Evolutionary conservation across 1,140 invertebrate genomes (phyloP).

Genomic region (Drosophila sulfurigaster): DNA sequence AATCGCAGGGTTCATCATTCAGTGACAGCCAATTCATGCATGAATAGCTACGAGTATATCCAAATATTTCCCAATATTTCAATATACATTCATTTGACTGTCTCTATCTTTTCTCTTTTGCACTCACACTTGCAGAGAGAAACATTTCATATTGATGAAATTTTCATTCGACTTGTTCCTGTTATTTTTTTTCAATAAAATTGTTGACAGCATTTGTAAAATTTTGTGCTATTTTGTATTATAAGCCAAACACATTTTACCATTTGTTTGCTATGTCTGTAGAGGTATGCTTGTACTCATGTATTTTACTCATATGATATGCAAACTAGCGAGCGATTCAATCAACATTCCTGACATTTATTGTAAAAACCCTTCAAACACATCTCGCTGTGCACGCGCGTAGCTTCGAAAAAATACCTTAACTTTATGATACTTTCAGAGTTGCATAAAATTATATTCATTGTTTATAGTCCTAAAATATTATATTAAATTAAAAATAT

Average conservation of each 20-base stretch:
- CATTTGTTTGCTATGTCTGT: background rate
- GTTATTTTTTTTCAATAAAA: constrained; percentile 27
- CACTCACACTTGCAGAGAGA: background rate
- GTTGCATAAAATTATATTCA: too few species aligned
- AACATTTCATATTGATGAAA: constrained; percentile 40
- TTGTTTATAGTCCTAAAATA: too few species aligned
- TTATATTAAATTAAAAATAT: too few species aligned
- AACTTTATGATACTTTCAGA: background rate
- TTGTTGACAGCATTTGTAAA: constrained; percentile 36
- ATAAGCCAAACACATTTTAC: constrained; percentile 18
- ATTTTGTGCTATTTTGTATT: constrained; percentile 20
- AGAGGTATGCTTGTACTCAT: background rate
- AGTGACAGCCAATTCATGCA: constrained; percentile 42
- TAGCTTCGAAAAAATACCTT: constrained; percentile 44
- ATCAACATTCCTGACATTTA: constrained; percentile 67
- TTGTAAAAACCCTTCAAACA: constrained; percentile 58
- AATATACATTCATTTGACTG: constrained; percentile 4
- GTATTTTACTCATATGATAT: constrained; percentile 19
- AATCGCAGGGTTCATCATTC: constrained; percentile 32
- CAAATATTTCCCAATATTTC: constrained; percentile 26
- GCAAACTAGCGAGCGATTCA: constrained; percentile 46
- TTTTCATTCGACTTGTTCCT: constrained; percentile 36
- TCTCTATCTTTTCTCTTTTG: background rate
- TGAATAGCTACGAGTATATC: constrained; percentile 13
- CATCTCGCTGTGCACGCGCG: constrained; percentile 45